Conservation (phyloP, 2,888 invertebrate species). For the Hylaea fasciaria region DNA sequence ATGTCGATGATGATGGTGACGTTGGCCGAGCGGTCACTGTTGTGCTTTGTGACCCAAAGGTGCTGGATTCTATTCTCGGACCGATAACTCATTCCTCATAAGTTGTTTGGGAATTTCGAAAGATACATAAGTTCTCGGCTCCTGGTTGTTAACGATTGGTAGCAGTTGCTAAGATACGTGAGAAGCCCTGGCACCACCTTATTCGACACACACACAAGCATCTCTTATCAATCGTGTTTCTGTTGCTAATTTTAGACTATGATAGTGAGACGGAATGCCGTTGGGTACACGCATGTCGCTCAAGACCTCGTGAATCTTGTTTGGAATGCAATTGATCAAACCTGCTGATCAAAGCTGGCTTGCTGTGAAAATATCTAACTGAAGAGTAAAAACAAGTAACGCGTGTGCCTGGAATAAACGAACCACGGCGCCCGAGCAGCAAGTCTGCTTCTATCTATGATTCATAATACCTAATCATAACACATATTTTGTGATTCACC, state of each 20-base stretch:
- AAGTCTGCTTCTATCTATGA: conserved; percentile 7
- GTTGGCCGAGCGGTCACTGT: no score
- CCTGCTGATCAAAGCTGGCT: conserved; percentile 11
- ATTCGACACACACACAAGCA: no score
- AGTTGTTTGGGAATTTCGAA: no score
- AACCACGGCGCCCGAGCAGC: conserved; percentile 40
- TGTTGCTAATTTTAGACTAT: conserved; percentile 64
- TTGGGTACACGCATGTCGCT: conserved; percentile 37
- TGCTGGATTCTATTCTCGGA: no score
- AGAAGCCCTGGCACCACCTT: no score
- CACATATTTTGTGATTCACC: conserved; percentile 58
- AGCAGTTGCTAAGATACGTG: no score
- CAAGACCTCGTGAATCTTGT: conserved; percentile 33
- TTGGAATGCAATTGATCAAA: conserved; percentile 43
- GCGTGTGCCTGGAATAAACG: conserved; percentile 30
- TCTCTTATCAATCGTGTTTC: conserved; percentile 62
- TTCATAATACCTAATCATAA: conserved; percentile 7
- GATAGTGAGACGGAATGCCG: conserved; percentile 53
- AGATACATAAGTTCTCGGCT: no score
- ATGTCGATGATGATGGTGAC: no score
- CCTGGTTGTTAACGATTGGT: no score
- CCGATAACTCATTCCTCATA: no score
- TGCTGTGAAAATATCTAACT: conserved; percentile 38
- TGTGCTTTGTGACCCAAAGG: no score
- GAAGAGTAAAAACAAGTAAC: conserved; percentile 29